phyloP scores from a whole-genome alignment of 2,888 invertebrate genomes.

The Drosophila nigricruria region DNA sequence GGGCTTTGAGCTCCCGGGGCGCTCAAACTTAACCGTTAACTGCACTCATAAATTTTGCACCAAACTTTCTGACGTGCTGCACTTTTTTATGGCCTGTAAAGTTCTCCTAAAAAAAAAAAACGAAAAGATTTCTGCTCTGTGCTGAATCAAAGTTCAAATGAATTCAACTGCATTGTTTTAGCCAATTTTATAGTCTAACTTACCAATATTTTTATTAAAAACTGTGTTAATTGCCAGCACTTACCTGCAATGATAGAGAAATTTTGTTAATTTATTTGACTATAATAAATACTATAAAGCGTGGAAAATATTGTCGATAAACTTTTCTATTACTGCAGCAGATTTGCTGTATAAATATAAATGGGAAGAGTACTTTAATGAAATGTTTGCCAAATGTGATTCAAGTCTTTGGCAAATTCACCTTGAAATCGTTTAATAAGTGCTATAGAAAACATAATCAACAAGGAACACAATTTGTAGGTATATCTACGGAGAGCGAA shows the following conservation, averaged over 20 bases:
- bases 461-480: background rate
- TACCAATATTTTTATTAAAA: slow-evolving; percentile 26
- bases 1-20: slow-evolving; percentile 33
- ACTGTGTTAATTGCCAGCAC: slow-evolving; percentile 34
- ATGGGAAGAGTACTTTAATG: background rate
- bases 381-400: background rate
- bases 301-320: background rate
- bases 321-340: background rate
- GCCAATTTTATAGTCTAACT: slow-evolving; percentile 24
- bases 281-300: background rate
- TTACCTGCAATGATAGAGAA: slow-evolving; percentile 60
- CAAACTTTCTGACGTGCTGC: slow-evolving; percentile 72
- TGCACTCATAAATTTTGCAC: slow-evolving; percentile 74
- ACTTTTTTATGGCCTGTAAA: slow-evolving; percentile 64
- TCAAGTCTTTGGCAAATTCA: background rate
- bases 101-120: slow-evolving; percentile 31
- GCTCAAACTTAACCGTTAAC: slow-evolving; percentile 73
- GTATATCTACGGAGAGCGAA: slow-evolving; percentile 1
- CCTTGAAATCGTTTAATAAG: background rate
- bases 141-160: slow-evolving; percentile 30
- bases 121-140: background rate
- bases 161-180: slow-evolving; percentile 24
- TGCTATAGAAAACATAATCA: background rate
- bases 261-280: slow-evolving; percentile 20
- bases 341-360: background rate